Evolutionary conservation across 2,113 vertebrate species (phyloP).

Genomic region (Coracopsis vasa): DNA sequence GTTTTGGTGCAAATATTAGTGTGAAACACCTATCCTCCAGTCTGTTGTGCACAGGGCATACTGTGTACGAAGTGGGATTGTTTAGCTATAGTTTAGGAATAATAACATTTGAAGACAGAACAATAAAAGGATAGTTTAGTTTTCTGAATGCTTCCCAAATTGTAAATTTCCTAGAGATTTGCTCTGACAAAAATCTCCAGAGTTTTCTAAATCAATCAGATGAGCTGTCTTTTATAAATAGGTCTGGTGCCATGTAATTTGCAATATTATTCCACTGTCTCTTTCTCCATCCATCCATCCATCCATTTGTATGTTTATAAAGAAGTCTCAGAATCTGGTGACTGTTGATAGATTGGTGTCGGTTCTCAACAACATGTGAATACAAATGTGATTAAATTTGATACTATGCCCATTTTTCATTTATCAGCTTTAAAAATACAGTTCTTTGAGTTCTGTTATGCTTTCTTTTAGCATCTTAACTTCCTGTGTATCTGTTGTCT

Average conservation of each 20-base stretch:
- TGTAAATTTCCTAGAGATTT: neutral
- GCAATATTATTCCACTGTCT: slow-evolving; percentile 62
- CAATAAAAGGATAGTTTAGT: neutral
- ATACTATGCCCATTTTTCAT: slow-evolving; percentile 53
- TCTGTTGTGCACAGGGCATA: neutral
- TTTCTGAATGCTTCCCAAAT: neutral
- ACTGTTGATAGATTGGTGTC: slow-evolving; percentile 68
- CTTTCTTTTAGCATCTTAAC: slow-evolving; percentile 21
- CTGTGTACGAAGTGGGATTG: neutral
- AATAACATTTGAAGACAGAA: neutral
- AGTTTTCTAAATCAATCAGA: slow-evolving; percentile 34
- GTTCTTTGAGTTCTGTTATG: slow-evolving; percentile 16
- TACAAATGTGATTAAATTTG: slow-evolving; percentile 74
- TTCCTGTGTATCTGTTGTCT: neutral
- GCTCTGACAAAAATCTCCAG: neutral
- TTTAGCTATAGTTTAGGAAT: neutral
- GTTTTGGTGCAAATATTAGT: neutral
- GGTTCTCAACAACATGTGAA: slow-evolving; percentile 64
- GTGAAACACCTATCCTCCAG: neutral
- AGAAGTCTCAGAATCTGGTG: slow-evolving; percentile 63
- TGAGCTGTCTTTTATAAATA: slow-evolving; percentile 45
- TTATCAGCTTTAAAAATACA: slow-evolving; percentile 57
- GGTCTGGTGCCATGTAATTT: slow-evolving; percentile 46
- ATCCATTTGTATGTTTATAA: slow-evolving; percentile 35
- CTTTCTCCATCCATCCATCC: slow-evolving; percentile 50